phyloP scores from a whole-genome alignment of 2,888 invertebrate species.

The Drosophila tanythrix region DNA sequence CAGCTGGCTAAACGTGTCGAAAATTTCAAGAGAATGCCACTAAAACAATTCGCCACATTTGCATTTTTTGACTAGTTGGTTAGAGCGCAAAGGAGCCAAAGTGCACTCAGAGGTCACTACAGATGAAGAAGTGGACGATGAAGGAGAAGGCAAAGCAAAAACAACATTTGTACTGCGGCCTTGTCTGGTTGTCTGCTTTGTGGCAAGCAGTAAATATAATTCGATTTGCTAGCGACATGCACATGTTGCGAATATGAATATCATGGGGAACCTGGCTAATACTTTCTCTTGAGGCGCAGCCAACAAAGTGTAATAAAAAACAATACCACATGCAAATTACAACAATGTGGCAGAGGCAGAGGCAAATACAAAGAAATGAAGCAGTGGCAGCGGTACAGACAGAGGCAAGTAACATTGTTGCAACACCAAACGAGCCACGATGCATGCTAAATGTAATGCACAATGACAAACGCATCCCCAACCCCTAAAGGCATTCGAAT shows the following conservation, averaged over 20 bases:
- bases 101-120: constrained; percentile 37
- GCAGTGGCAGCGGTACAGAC: neutral
- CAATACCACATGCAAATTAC: constrained; percentile 70
- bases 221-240: constrained; percentile 66
- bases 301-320: constrained; percentile 25
- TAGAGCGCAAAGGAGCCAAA: constrained; percentile 28
- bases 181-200: constrained; percentile 67
- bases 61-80: constrained; percentile 19
- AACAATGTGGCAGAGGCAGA: constrained; percentile 45
- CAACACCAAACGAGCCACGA: constrained; percentile 61
- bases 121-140: neutral
- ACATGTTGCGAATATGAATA: constrained; percentile 71
- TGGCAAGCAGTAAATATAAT: constrained; percentile 76
- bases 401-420: constrained; percentile 64
- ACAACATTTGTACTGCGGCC: constrained; percentile 41
- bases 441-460: constrained; percentile 77
- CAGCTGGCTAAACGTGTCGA: constrained; percentile 18
- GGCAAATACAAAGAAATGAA: neutral
- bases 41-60: constrained; percentile 17
- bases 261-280: constrained; percentile 41
- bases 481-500: constrained; percentile 34
- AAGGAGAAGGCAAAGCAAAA: neutral
- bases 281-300: constrained; percentile 29
- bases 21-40: constrained; percentile 28
- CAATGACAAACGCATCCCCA: constrained; percentile 69